These are phyloP conservation scores for Atta colombica DNA, from an alignment of 1,140 invertebrate genomes.

Conservation along the genomic window DNA sequence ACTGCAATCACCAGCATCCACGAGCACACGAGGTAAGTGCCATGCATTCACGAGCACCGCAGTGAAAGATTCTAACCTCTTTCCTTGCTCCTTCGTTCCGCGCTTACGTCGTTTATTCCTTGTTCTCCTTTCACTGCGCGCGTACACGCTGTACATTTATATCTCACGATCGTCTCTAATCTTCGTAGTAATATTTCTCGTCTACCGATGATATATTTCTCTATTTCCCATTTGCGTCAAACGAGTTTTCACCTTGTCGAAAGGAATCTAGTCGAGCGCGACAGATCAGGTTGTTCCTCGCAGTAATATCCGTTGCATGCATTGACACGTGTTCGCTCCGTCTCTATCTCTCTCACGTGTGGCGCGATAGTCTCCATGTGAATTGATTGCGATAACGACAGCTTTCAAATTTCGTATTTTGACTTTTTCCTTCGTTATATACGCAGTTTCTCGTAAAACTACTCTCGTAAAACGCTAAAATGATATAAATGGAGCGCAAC, in stretches of 20 bases:
- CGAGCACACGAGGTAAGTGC: slow-evolving; percentile 86
- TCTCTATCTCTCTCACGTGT: neutral
- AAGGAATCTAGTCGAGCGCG: neutral
- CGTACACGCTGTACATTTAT: neutral
- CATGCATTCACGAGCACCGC: neutral
- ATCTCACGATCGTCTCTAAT: neutral
- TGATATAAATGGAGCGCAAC: neutral
- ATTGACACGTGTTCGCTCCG: slow-evolving; percentile 14
- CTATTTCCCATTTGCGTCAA: slow-evolving; percentile 6
- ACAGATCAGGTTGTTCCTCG: neutral
- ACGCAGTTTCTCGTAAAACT: neutral
- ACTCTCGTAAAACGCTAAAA: neutral
- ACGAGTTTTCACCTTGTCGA: neutral
- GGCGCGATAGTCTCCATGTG: neutral
- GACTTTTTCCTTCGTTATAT: neutral
- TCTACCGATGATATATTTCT: neutral
- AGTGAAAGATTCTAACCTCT: slow-evolving; percentile 54
- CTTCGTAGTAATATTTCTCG: neutral
- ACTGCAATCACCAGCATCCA: slow-evolving; percentile 87
- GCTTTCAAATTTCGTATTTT: neutral
- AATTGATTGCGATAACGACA: neutral
- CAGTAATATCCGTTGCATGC: neutral
- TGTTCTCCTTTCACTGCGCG: slow-evolving; percentile 12
- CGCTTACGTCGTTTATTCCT: neutral
- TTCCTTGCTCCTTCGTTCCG: slow-evolving; percentile 8